Conservation (phyloP, 2,797 vertebrate species). For the Sebastes steindachneri region DNA sequence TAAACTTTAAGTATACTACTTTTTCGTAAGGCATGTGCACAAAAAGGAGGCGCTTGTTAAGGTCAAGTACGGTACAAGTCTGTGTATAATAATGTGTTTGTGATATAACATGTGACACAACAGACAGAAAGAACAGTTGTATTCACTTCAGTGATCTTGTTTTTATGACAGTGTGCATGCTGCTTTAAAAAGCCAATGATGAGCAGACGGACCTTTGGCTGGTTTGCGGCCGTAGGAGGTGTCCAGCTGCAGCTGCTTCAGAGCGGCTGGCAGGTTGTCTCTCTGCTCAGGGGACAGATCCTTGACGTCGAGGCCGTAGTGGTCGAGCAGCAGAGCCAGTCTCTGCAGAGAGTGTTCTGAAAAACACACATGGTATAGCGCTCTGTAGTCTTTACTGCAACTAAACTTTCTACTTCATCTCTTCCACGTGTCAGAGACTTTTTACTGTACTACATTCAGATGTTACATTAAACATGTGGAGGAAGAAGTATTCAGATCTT, state of each 20-base stretch:
- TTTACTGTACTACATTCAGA: neutral
- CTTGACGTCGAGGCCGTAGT: conserved; percentile 85
- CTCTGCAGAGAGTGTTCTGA: conserved; percentile 84
- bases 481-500: neutral
- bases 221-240: conserved; percentile 49
- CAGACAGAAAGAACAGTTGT: neutral
- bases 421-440: neutral
- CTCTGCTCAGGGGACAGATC: conserved; percentile 86
- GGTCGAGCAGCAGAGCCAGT: conserved; percentile 84
- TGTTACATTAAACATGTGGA: neutral
- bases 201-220: conserved; percentile 43
- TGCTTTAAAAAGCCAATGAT: neutral
- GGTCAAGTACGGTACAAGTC: too few species aligned
- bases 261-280: conserved; percentile 79
- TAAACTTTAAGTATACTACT: too few species aligned
- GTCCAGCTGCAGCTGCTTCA: conserved; percentile 85
- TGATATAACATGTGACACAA: too few species aligned
- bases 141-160: neutral
- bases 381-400: neutral
- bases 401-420: neutral
- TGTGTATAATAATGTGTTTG: too few species aligned
- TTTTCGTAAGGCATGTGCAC: too few species aligned
- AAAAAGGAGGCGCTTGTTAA: too few species aligned
- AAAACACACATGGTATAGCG: neutral
- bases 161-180: neutral